Evolutionary conservation across 2,888 invertebrate genomes (phyloP).

Genomic region (Mythimna lalbum): DNA sequence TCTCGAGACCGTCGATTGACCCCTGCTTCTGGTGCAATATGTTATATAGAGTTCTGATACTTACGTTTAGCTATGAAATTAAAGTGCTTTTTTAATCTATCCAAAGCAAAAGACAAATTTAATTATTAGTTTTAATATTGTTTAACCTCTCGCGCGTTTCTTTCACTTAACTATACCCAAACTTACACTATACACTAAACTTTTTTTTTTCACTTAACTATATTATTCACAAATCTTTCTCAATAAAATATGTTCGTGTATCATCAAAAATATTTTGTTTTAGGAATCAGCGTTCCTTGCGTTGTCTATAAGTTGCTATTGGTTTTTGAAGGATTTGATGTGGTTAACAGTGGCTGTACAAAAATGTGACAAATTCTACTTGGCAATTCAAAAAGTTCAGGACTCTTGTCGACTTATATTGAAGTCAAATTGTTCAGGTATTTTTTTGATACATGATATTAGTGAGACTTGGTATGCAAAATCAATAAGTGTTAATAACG

Average conservation of each 20-base stretch:
- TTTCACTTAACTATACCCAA: too few species aligned
- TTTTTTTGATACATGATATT: background rate
- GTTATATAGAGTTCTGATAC: too few species aligned
- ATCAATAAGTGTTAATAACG: background rate
- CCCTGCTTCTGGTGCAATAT: too few species aligned
- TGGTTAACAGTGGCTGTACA: background rate
- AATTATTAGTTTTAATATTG: too few species aligned
- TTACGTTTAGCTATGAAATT: too few species aligned
- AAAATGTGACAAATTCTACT: background rate
- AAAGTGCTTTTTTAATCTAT: too few species aligned
- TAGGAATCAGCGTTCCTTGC: background rate
- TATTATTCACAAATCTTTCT: background rate
- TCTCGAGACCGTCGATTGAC: too few species aligned
- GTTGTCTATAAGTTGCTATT: background rate
- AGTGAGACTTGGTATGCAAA: background rate
- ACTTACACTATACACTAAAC: too few species aligned
- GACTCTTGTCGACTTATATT: background rate
- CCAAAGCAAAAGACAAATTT: too few species aligned
- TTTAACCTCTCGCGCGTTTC: too few species aligned
- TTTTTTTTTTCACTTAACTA: too few species aligned
- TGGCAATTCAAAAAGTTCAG: background rate
- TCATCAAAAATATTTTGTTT: background rate
- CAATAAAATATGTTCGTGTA: background rate
- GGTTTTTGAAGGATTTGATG: background rate
- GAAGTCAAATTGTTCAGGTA: background rate